Evolutionary conservation across 2,113 vertebrate genomes (phyloP).

Genomic region (Pteronura brasiliensis): DNA sequence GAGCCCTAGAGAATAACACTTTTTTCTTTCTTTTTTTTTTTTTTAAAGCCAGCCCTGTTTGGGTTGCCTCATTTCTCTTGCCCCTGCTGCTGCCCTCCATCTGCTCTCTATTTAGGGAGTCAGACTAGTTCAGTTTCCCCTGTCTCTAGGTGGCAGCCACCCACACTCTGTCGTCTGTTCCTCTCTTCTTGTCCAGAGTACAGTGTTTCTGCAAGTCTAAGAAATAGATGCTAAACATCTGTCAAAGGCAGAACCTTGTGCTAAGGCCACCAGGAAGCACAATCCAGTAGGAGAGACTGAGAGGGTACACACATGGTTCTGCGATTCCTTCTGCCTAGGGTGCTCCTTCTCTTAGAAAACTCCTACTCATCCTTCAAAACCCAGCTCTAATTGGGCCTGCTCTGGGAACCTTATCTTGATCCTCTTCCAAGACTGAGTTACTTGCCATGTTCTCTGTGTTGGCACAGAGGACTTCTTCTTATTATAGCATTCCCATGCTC

Average conservation of each 20-base stretch:
- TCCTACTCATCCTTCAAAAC: conserved; percentile 40
- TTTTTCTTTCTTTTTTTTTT: not conserved
- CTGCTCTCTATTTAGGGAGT: conserved; percentile 47
- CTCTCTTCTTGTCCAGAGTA: not conserved
- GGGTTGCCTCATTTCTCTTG: conserved; percentile 33
- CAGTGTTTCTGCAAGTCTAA: not conserved
- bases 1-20: conserved; percentile 54
- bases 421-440: not conserved
- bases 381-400: not conserved
- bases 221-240: not conserved
- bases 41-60: conserved; percentile 20
- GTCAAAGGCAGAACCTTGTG: not conserved
- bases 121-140: not conserved
- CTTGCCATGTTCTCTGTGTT: not conserved
- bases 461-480: not conserved
- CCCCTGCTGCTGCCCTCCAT: conserved; percentile 30
- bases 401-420: not conserved
- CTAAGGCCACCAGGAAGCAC: not conserved
- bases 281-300: not conserved
- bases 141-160: conserved; percentile 58
- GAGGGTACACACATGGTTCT: not conserved
- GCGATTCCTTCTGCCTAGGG: not conserved
- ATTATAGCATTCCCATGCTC: not conserved
- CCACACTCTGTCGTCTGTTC: not conserved
- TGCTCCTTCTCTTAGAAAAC: not conserved